Percentiles rank a stretch among this genome's conserved stretches.
Evolutionary conservation across 1,140 invertebrate genomes (phyloP).

Genomic region (Drosophila santomea): DNA sequence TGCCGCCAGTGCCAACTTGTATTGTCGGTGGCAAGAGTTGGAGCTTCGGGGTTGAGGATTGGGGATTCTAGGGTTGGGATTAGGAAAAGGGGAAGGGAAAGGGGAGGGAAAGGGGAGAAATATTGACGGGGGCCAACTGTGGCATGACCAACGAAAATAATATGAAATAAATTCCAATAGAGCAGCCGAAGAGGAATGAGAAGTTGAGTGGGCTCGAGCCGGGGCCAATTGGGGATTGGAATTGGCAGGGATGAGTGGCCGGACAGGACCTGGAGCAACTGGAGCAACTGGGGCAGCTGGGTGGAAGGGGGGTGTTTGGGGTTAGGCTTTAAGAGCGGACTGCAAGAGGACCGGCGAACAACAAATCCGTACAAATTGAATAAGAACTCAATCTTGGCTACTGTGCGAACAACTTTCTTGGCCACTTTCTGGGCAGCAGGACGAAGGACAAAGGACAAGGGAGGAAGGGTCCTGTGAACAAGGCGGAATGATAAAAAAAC

Average conservation of each 20-base stretch:
- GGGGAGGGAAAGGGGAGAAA: background rate
- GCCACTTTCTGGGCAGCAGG: background rate
- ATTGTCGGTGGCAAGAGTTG: slow-evolving; percentile 11
- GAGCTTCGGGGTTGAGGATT: too few relatives aligned
- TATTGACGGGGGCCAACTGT: slow-evolving; percentile 1
- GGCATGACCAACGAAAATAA: slow-evolving; percentile 57
- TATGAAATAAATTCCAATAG: slow-evolving; percentile 77
- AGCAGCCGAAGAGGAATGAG: slow-evolving; percentile 9
- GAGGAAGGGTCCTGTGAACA: slow-evolving; percentile 19
- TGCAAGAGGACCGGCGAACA: slow-evolving; percentile 45
- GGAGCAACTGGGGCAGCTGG: too few relatives aligned
- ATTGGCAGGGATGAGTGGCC: background rate
- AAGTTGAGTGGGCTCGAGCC: slow-evolving; percentile 22
- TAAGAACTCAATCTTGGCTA: slow-evolving; percentile 83
- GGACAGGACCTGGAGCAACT: background rate
- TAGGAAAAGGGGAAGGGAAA: background rate
- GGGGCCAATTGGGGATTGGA: slow-evolving; percentile 2
- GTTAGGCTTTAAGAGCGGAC: slow-evolving; percentile 18
- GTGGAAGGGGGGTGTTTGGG: background rate
- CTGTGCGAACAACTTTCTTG: slow-evolving; percentile 72
- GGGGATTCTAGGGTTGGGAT: background rate
- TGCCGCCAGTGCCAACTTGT: slow-evolving; percentile 60
- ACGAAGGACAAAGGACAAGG: background rate
- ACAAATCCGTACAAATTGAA: slow-evolving; percentile 81
- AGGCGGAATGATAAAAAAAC: slow-evolving; percentile 54